Base-by-base conservation (phyloP, 2,888 invertebrate genomes). In the Ectemnius continuus region DNA sequence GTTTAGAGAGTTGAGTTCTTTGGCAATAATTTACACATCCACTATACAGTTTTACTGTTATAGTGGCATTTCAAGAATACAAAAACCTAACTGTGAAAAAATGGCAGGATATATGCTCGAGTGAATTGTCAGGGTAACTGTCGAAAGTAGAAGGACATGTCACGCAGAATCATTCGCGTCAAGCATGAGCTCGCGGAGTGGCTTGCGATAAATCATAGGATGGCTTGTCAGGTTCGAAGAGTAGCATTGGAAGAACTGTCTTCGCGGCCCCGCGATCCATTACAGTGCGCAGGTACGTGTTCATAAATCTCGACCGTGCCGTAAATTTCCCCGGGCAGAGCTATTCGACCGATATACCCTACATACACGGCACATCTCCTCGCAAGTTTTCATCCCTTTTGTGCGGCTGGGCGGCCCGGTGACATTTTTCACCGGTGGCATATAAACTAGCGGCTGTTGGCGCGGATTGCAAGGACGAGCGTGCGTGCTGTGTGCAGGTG, bases 381-480 rank as follows among this genome's bases (percentile, higher is more conserved):
- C 59, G 28, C 69, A 67, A 66, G 70, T 65, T 73, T 79, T 67
- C 75, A 79, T 66, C 46, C 69, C 58, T 20, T 60, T 16, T 65
- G 60, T 13, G 18, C n/a, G 69, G 58, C 73, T 71, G 67, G 75
- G 74, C 79, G 78, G 75, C 78, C 68, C 72, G 66, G 36, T 11
- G 71, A 63, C 68, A 79, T 82, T 82, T 82, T 78, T 82, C 82
- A 80, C 52, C 48, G 47, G 14, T 36, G 73, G 72, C 72, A 77
- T 78, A 78, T 79, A 79, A 78, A 79, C 77, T 64, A 52, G 52
- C 26, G 64, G 36, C 65, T 64, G 58, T 18, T 72, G 57, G 69
- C 47, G 68, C 52, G 61, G 65, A 57, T 75, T 69, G 68, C 67
- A 58, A 65, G 69, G 59, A 67, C 67, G 36, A 36, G 36, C 36